phyloP scores from a whole-genome alignment of 2,797 vertebrate genomes.

The Schizothorax lantsangensis region DNA sequence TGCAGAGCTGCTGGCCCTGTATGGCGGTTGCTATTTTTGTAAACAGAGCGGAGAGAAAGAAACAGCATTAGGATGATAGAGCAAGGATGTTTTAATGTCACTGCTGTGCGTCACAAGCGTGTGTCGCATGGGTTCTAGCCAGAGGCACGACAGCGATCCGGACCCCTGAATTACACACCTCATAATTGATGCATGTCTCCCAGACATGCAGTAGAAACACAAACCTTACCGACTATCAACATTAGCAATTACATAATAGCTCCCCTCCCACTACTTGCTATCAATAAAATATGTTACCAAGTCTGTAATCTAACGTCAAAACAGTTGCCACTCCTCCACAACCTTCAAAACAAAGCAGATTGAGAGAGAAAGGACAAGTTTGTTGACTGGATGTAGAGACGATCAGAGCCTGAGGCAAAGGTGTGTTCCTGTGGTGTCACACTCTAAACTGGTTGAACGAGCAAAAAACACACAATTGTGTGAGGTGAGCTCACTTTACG shows the following conservation, averaged over 20 bases:
- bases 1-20: conserved; percentile 8
- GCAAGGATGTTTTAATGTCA: conserved; percentile 53
- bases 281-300: conserved; percentile 4
- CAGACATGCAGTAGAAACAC: neutral
- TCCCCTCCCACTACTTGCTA: neutral
- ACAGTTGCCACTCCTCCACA: neutral
- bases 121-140: neutral
- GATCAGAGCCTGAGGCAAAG: conserved; percentile 22
- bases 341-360: neutral
- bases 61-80: conserved; percentile 33
- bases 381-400: conserved; percentile 32
- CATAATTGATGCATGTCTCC: neutral
- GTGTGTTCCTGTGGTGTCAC: neutral
- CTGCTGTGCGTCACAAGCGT: conserved; percentile 22
- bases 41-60: conserved; percentile 37
- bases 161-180: conserved; percentile 36
- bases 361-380: conserved; percentile 7
- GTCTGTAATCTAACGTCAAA: conserved; percentile 15
- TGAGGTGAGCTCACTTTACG: conserved; percentile 13
- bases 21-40: conserved; percentile 51
- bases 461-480: conserved; percentile 33
- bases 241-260: conserved; percentile 16
- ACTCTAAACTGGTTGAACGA: conserved; percentile 29
- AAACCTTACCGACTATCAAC: neutral
- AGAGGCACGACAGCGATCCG: neutral